A percentile compares a stretch with the other conserved stretches of the same genome.
phyloP scores from a whole-genome alignment of 2,797 vertebrate genomes.

The Odontamblyopus rebecca region DNA sequence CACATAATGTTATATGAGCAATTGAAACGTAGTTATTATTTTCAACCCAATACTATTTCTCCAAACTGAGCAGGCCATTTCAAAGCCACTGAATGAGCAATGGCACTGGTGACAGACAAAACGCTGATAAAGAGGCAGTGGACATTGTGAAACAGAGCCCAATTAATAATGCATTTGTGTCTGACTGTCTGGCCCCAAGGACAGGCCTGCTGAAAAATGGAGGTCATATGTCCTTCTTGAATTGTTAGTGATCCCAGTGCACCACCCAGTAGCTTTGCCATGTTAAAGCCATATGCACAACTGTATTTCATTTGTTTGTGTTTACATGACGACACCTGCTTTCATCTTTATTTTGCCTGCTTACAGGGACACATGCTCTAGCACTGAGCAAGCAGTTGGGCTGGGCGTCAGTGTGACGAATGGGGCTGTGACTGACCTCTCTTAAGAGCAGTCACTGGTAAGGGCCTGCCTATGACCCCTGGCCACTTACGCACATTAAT shows the following conservation, averaged over 20 bases:
- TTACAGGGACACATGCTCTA: neutral
- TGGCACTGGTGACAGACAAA: conserved; percentile 56
- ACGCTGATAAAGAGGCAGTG: conserved; percentile 72
- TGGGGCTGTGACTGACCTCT: conserved; percentile 85
- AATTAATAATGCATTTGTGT: conserved; percentile 81
- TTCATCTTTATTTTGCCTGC: conserved; percentile 21
- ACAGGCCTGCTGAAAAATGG: conserved; percentile 66
- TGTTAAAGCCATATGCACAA: conserved; percentile 34
- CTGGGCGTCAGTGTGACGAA: conserved; percentile 77
- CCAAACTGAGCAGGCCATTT: conserved; percentile 45
- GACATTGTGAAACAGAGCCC: conserved; percentile 71
- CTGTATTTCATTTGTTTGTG: conserved; percentile 27
- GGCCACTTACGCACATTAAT: conserved; percentile 97
- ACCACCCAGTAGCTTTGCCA: conserved; percentile 55
- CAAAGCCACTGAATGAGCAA: conserved; percentile 63
- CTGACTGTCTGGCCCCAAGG: conserved; percentile 75
- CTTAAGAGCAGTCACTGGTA: conserved; percentile 83
- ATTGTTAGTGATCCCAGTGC: conserved; percentile 63
- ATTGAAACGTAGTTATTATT: conserved; percentile 17
- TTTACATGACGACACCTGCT: conserved; percentile 17
- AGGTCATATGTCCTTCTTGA: conserved; percentile 68
- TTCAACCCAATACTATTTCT: conserved; percentile 18
- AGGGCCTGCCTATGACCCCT: conserved; percentile 84
- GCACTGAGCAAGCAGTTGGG: conserved; percentile 26
- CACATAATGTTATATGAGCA: conserved; percentile 6